phyloP scores from a whole-genome alignment of 2,888 invertebrate species.

The Schrankia costaestrigalis region DNA sequence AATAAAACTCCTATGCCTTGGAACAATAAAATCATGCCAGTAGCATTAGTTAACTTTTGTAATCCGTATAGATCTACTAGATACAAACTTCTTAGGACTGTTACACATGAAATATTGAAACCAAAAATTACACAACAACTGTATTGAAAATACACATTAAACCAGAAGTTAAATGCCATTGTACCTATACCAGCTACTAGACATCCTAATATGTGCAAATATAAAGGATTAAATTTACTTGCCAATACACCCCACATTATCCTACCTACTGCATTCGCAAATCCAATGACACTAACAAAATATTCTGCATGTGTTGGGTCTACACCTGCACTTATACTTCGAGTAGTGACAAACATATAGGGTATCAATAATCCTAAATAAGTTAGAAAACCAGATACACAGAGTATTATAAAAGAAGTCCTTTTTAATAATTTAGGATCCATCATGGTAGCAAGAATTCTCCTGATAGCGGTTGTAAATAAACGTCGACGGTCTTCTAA shows the following conservation, averaged over 20 bases:
- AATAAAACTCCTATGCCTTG: constrained; percentile 63
- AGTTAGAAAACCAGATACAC: constrained; percentile 3
- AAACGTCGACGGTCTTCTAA: constrained; percentile 58
- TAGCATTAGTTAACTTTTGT: constrained; percentile 68
- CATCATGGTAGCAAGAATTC: constrained; percentile 71
- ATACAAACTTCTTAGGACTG: constrained; percentile 54
- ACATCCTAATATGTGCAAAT: constrained; percentile 35
- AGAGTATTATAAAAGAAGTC: constrained; percentile 48
- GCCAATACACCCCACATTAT: constrained; percentile 51
- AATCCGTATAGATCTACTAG: constrained; percentile 65
- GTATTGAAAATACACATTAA: constrained; percentile 58
- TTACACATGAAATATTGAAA: constrained; percentile 49
- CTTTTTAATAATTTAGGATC: constrained; percentile 57
- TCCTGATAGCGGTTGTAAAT: constrained; percentile 62
- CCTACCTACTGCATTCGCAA: constrained; percentile 58
- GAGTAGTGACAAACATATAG: constrained; percentile 43
- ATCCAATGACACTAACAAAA: constrained; percentile 62
- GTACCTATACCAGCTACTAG: constrained; percentile 49
- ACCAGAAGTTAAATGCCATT: constrained; percentile 52
- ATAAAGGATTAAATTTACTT: constrained; percentile 49
- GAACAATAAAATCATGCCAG: constrained; percentile 64
- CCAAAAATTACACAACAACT: constrained; percentile 54
- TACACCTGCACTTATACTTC: constrained; percentile 52
- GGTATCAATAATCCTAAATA: constrained; percentile 5
- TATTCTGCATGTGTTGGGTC: constrained; percentile 47